A percentile compares a stretch with the other conserved stretches of the same genome.
These are phyloP conservation scores for Entomyzon cyanotis DNA, from an alignment of 2,113 vertebrate species.

Conservation along the genomic window DNA sequence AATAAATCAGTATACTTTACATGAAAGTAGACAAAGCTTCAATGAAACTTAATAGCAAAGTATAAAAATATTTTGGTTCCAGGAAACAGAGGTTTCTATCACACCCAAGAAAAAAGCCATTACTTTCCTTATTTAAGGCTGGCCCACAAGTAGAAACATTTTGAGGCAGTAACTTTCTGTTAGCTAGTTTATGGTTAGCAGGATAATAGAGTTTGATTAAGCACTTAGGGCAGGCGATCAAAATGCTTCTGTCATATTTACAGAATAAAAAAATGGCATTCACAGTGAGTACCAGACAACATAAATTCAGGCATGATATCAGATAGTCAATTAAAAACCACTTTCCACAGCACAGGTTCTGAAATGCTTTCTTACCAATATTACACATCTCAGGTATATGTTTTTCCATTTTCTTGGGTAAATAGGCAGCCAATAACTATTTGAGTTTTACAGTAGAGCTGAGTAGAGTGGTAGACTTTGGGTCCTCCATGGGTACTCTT, in stretches of 20 bases:
- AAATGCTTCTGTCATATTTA: conserved; percentile 75
- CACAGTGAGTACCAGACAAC: conserved; percentile 30
- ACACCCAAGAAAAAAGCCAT: conserved; percentile 16
- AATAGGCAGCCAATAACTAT: not conserved
- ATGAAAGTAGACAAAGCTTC: conserved; percentile 79
- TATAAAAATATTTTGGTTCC: conserved; percentile 56
- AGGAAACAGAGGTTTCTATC: not conserved
- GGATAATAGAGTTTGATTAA: conserved; percentile 77
- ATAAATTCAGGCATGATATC: conserved; percentile 50
- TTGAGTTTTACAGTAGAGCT: not conserved
- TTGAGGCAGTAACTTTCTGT: conserved; percentile 31
- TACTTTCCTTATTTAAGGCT: conserved; percentile 54
- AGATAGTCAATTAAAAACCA: conserved; percentile 47
- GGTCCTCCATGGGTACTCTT: not conserved
- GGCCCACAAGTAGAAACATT: conserved; percentile 28
- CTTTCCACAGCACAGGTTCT: conserved; percentile 26
- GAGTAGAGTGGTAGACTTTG: not conserved
- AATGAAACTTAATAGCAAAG: conserved; percentile 81
- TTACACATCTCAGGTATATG: not conserved
- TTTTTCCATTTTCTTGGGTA: not conserved
- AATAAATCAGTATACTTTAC: conserved; percentile 93
- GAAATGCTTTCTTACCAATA: not conserved
- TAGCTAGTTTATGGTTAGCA: conserved; percentile 53
- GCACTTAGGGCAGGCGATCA: conserved; percentile 65
- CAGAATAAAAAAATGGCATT: conserved; percentile 57